phyloP scores from a whole-genome alignment of 2,797 vertebrate species.

The Hapalemur alaotrensis region DNA sequence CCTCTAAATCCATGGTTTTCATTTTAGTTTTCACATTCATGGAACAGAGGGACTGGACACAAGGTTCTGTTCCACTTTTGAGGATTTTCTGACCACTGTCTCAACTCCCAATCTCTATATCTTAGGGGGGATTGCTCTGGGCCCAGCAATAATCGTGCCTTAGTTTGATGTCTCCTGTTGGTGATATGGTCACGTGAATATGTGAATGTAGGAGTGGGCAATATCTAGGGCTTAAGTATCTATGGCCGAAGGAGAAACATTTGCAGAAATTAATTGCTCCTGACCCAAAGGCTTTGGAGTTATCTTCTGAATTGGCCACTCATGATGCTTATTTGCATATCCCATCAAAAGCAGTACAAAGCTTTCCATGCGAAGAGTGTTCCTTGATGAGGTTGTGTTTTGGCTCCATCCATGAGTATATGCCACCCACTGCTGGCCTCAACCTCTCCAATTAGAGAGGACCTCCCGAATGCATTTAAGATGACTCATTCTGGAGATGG shows the following conservation, averaged over 20 bases:
- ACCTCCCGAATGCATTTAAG: slow-evolving; percentile 59
- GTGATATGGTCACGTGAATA: neutral
- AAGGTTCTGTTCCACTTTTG: neutral
- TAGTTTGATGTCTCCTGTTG: neutral
- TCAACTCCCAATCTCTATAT: neutral
- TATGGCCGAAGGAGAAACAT: neutral
- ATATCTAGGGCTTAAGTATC: neutral
- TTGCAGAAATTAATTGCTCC: neutral
- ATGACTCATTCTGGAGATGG: slow-evolving; percentile 61
- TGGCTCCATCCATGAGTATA: slow-evolving; percentile 67
- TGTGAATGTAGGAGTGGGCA: neutral
- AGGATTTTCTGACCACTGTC: neutral
- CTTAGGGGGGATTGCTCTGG: neutral
- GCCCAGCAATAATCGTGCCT: neutral
- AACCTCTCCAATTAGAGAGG: slow-evolving; percentile 67
- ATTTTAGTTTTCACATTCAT: neutral
- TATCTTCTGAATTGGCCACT: neutral
- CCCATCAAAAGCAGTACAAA: neutral
- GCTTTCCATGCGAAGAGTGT: neutral
- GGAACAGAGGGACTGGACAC: neutral
- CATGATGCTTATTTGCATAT: neutral
- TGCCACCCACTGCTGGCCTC: slow-evolving; percentile 55
- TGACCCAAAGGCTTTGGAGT: neutral
- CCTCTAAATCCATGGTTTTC: neutral
- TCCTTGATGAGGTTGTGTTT: slow-evolving; percentile 24